Conservation (phyloP, 2,797 vertebrate genomes). For the Macropus fuliginosus region DNA sequence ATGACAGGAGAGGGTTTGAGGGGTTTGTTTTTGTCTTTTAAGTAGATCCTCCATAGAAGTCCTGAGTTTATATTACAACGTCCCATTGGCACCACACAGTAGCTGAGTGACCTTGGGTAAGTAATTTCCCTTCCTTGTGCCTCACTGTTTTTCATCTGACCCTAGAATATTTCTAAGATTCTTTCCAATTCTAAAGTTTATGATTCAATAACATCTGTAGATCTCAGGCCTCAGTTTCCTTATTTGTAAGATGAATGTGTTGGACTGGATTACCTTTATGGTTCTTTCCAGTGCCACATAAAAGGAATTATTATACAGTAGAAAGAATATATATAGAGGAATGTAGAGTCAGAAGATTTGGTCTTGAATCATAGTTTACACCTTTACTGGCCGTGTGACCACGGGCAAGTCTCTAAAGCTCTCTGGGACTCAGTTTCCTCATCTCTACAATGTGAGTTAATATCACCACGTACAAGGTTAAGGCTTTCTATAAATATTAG, state of each 20-base stretch:
- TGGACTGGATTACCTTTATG: neutral
- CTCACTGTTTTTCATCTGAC: neutral
- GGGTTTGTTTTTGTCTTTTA: neutral
- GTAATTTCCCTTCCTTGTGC: neutral
- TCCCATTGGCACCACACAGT: neutral
- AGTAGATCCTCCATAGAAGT: neutral
- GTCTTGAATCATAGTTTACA: constrained; percentile 33
- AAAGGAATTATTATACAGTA: neutral
- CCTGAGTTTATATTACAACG: neutral
- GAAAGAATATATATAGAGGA: neutral
- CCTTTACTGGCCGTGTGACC: neutral
- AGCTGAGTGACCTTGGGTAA: neutral
- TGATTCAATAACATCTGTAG: neutral
- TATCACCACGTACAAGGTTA: neutral
- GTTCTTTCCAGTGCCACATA: neutral
- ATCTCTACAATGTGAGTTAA: neutral
- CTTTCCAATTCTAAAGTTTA: neutral
- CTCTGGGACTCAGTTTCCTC: constrained; percentile 11
- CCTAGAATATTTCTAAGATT: neutral
- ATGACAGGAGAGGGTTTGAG: too few relatives aligned
- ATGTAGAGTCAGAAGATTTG: neutral
- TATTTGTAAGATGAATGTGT: neutral
- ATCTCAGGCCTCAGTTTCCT: neutral
- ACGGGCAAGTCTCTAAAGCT: neutral
- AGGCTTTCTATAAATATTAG: neutral